Evolutionary conservation across 2,113 vertebrate species (phyloP).

Genomic region (Poecile atricapillus): DNA sequence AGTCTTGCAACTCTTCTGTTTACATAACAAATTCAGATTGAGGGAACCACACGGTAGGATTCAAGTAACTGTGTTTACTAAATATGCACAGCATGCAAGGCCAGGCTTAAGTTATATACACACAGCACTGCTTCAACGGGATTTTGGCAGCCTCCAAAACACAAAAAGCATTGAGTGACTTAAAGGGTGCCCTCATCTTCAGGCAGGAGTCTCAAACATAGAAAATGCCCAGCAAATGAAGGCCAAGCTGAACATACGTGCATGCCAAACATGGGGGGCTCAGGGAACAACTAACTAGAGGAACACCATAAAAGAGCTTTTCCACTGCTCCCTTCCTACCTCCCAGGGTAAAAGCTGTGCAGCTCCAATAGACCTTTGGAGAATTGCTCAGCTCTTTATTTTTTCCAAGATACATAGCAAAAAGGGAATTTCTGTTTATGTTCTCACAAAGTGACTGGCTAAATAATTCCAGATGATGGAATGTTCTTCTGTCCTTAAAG

Average conservation of each 20-base stretch:
- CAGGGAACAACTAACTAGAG: not conserved
- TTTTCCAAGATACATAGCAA: slow-evolving; percentile 52
- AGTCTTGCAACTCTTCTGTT: slow-evolving; percentile 21
- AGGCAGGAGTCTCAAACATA: not conserved
- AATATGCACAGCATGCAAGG: slow-evolving; percentile 20
- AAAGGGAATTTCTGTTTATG: slow-evolving; percentile 51
- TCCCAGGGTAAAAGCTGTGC: not conserved
- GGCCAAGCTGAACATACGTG: not conserved
- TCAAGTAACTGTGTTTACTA: slow-evolving; percentile 56
- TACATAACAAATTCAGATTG: slow-evolving; percentile 40
- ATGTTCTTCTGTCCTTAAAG: slow-evolving; percentile 33
- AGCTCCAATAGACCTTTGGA: slow-evolving; percentile 24
- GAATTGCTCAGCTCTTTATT: slow-evolving; percentile 28
- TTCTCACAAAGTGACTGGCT: slow-evolving; percentile 49
- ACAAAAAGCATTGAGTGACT: not conserved
- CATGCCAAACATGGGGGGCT: not conserved
- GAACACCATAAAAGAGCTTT: not conserved
- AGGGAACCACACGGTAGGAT: slow-evolving; percentile 26
- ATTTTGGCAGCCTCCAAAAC: slow-evolving; percentile 34
- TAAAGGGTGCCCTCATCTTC: not conserved
- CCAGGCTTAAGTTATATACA: slow-evolving; percentile 39
- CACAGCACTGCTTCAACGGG: not conserved
- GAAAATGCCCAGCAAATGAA: not conserved
- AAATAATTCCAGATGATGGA: slow-evolving; percentile 68
- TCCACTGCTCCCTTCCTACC: not conserved